Evolutionary conservation across 2,113 vertebrate species (phyloP).

Genomic region (Mastomys natalensis): DNA sequence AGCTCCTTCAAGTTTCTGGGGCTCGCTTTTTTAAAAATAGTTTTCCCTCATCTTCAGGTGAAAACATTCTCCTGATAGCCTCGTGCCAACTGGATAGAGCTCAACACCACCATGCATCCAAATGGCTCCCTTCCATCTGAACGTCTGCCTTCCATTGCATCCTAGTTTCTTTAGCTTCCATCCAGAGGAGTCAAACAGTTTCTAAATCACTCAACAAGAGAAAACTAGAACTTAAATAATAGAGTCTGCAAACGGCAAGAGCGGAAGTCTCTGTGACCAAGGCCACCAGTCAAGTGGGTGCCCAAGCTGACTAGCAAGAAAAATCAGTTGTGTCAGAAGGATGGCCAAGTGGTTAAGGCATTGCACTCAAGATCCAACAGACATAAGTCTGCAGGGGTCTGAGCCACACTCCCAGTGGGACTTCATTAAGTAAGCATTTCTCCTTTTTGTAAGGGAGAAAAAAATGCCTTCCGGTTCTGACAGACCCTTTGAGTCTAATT

Average conservation of each 20-base stretch:
- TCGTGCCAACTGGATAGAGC: not conserved
- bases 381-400: too few species aligned
- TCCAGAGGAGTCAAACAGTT: not conserved
- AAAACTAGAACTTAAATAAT: not conserved
- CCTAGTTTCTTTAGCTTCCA: slow-evolving; percentile 40
- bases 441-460: not conserved
- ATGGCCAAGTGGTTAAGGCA: not conserved
- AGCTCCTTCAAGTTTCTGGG: not conserved
- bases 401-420: not conserved
- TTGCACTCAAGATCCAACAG: not conserved
- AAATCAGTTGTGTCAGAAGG: not conserved
- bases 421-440: not conserved
- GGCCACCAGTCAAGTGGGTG: not conserved
- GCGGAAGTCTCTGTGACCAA: not conserved
- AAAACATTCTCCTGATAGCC: slow-evolving; percentile 2
- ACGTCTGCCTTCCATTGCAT: not conserved
- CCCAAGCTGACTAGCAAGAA: not conserved
- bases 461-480: not conserved
- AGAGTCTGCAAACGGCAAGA: not conserved
- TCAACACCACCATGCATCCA: not conserved
- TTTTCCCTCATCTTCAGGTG: not conserved
- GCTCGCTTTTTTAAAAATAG: not conserved
- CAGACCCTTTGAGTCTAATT: too few species aligned
- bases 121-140: slow-evolving; percentile 29
- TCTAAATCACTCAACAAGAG: not conserved